Conservation (phyloP, 2,113 vertebrate species). For the Colistium nudipinnis region DNA sequence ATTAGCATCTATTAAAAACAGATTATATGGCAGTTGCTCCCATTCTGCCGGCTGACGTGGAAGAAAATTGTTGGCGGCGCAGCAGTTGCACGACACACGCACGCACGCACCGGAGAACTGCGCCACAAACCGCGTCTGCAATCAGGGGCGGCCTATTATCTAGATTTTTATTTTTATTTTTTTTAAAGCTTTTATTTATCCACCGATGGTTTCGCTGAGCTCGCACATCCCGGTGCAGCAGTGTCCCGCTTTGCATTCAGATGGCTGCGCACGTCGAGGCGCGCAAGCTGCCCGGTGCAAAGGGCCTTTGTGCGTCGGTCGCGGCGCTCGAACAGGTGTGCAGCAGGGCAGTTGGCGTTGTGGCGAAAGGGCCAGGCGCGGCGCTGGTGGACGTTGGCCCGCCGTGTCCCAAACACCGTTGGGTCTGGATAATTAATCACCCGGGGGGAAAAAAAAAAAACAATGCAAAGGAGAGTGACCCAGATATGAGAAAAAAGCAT, state of each 20-base stretch:
- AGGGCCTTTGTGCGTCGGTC: conserved; percentile 15
- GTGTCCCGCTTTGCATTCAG: conserved; percentile 42
- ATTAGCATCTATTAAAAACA: conserved; percentile 85
- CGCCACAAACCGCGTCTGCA: conserved; percentile 49
- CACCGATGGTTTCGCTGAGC: conserved; percentile 56
- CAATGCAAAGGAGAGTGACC: background rate
- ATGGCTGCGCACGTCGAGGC: conserved; percentile 14
- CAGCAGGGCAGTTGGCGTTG: background rate
- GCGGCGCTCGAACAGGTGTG: conserved; percentile 10
- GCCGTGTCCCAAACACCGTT: too few relatives aligned
- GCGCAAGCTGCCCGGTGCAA: conserved; percentile 8
- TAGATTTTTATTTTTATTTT: conserved; percentile 54
- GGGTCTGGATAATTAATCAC: background rate
- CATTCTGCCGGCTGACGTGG: conserved; percentile 61
- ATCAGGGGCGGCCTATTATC: conserved; percentile 55
- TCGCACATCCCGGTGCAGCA: conserved; percentile 35
- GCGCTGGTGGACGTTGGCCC: background rate
- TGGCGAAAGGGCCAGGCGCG: background rate
- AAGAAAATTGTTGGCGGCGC: conserved; percentile 58
- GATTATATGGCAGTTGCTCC: conserved; percentile 77
- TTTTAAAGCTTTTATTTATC: conserved; percentile 66
- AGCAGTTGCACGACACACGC: conserved; percentile 40
- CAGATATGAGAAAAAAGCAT: background rate
- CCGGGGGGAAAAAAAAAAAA: too few relatives aligned
- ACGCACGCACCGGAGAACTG: conserved; percentile 22